These are phyloP conservation scores for Bombus waltoni DNA, from an alignment of 1,140 invertebrate species.

Conservation along the genomic window DNA sequence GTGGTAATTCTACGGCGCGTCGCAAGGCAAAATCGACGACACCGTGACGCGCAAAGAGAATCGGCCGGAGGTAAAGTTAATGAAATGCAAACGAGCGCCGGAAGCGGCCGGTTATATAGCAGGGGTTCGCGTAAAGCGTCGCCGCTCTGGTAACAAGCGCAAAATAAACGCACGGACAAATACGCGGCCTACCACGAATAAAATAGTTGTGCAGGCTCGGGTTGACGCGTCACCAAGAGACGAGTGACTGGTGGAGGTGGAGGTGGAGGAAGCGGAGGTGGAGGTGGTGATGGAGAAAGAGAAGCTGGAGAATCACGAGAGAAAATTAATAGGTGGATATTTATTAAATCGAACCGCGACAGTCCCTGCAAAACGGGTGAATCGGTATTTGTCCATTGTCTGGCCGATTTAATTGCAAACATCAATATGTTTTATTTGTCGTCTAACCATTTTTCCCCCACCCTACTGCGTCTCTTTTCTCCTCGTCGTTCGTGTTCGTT, in stretches of 20 bases:
- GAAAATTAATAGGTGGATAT: conserved; percentile 77
- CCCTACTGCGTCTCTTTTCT: conserved; percentile 26
- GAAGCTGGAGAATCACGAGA: conserved; percentile 44
- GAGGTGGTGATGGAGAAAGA: conserved; percentile 32
- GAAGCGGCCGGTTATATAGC: conserved; percentile 58
- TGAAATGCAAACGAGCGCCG: conserved; percentile 76
- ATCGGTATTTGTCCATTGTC: conserved; percentile 79
- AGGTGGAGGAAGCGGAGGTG: conserved; percentile 13
- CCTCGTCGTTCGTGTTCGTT: background rate
- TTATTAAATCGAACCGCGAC: conserved; percentile 77
- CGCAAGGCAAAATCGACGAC: conserved; percentile 49
- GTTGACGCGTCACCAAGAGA: background rate
- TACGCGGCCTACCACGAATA: conserved; percentile 62
- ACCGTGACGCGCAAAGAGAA: conserved; percentile 58
- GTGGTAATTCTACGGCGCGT: conserved; percentile 42
- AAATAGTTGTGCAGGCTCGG: conserved; percentile 64
- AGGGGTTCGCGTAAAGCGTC: conserved; percentile 60
- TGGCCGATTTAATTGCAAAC: conserved; percentile 79
- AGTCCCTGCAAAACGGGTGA: conserved; percentile 44
- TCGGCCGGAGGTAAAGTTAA: conserved; percentile 68
- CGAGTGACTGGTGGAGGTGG: background rate
- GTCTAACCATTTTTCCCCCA: conserved; percentile 48
- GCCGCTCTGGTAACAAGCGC: conserved; percentile 62
- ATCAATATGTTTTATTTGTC: conserved; percentile 79
- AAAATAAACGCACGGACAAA: conserved; percentile 71